Base-by-base conservation (phyloP, 2,888 invertebrate genomes). In the Mechanitis mazaeus region DNA sequence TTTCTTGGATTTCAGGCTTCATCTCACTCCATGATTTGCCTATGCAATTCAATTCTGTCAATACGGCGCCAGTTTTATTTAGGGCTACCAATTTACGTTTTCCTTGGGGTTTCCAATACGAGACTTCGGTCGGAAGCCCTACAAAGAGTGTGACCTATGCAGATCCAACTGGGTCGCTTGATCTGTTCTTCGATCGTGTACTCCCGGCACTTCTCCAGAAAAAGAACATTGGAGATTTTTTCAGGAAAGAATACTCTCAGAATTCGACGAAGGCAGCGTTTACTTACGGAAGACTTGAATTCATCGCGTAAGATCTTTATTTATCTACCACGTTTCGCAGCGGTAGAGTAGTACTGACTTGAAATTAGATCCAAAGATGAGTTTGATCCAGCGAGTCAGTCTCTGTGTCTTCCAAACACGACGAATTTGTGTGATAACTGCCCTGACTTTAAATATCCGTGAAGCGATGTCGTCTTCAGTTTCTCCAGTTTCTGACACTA, bases 381-480 rank as follows among this genome's bases (percentile, higher is more conserved):
- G 20, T 20, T 20, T 1, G n/a, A 5, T 7, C 3, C 4, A 3
- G 47, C 20, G 47, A 47, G 47, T 7, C 7, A 20, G 2, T 20
- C 20, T 20, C 20, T 20, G 6, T 28, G 20, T 20, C 20, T 20
- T 20, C 20, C 20, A 20, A 20, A 20, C 20, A 20, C 0, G 20
- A 20, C 20, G 20, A 5, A n/a, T 33, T 33, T 58, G 64, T 35
- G 56, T 58, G 35, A 64, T 61, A 50, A 54, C 55, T 54, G 56
- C 55, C 42, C 42, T 38, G 5, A 54, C 31, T 33, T 58, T 64
- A 54, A 57, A 55, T 1, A 55, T 61, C 45, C 61, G 45, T 7
- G 60, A 53, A 45, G 55, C 28, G 56, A 58, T 54, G 54, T 61
- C 61, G 2, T 60, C 35, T 56, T 61, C 58, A 33, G 53, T 58